Conservation (phyloP, 2,888 invertebrate genomes). For the Sesamia inferens region DNA sequence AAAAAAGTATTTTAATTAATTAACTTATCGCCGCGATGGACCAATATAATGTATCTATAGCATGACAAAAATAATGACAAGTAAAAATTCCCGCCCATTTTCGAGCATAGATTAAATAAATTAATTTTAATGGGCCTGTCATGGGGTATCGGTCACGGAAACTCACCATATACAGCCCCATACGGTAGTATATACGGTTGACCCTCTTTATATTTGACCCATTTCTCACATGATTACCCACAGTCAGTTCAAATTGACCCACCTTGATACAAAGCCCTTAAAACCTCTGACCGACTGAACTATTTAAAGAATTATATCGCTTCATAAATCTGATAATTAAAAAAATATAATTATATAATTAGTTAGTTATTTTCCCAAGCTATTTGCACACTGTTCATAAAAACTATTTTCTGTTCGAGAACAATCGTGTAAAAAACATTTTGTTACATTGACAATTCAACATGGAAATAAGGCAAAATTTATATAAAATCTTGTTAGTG, state of each 20-base stretch:
- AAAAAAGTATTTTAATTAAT: slow-evolving; percentile 54
- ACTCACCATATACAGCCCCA: slow-evolving; percentile 51
- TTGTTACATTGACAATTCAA: slow-evolving; percentile 38
- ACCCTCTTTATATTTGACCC: slow-evolving; percentile 75
- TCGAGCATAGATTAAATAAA: slow-evolving; percentile 61
- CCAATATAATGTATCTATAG: slow-evolving; percentile 10
- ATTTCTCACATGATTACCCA: slow-evolving; percentile 73
- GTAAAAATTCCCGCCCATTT: slow-evolving; percentile 53
- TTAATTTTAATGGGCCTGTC: slow-evolving; percentile 65
- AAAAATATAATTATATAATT: slow-evolving; percentile 36
- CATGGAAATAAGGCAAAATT: slow-evolving; percentile 35
- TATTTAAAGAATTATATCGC: slow-evolving; percentile 60
- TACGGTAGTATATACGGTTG: slow-evolving; percentile 37
- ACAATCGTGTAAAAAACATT: slow-evolving; percentile 44
- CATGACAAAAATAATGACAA: slow-evolving; percentile 53
- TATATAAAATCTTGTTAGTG: slow-evolving; percentile 42
- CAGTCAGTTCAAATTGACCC: slow-evolving; percentile 57
- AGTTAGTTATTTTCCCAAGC: slow-evolving; percentile 59
- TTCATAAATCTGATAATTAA: slow-evolving; percentile 36
- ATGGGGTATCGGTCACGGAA: slow-evolving; percentile 64
- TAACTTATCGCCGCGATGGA: slow-evolving; percentile 49
- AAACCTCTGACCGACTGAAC: slow-evolving; percentile 31
- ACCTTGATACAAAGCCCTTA: slow-evolving; percentile 30
- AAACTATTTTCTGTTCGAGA: slow-evolving; percentile 15
- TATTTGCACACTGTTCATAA: slow-evolving; percentile 38